Conservation (phyloP, 2,888 invertebrate species). For the Mythimna albipuncta region DNA sequence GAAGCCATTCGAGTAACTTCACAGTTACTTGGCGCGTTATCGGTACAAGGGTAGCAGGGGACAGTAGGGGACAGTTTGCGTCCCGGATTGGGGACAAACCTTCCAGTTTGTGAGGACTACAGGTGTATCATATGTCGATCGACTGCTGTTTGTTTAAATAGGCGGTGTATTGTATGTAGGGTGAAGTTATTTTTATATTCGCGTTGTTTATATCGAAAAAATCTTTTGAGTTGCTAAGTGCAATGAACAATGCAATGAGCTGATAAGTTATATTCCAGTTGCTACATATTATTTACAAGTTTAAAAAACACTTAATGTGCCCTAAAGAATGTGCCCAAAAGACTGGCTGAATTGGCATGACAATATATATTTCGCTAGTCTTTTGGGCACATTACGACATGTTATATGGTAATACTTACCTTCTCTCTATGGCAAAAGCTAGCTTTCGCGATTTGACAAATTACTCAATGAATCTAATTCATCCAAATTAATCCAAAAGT, state of each 20-base stretch:
- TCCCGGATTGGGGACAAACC: slow-evolving; percentile 65
- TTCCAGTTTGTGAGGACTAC: slow-evolving; percentile 37
- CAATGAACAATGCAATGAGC: neutral
- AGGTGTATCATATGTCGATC: slow-evolving; percentile 28
- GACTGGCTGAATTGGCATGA: too few relatives aligned
- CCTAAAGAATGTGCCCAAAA: too few relatives aligned
- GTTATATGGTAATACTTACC: too few relatives aligned
- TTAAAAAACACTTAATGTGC: too few relatives aligned
- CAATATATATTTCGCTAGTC: too few relatives aligned
- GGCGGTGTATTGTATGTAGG: neutral
- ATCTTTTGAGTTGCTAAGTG: neutral
- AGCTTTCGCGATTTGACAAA: too few relatives aligned
- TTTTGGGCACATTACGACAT: too few relatives aligned
- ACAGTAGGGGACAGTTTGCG: slow-evolving; percentile 46
- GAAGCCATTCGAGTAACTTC: slow-evolving; percentile 38
- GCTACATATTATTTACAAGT: too few relatives aligned
- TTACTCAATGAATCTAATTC: neutral
- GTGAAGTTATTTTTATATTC: neutral
- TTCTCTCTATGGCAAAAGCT: too few relatives aligned
- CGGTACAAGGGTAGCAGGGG: slow-evolving; percentile 19
- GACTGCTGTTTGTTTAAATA: slow-evolving; percentile 13
- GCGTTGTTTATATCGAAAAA: neutral
- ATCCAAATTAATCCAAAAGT: neutral
- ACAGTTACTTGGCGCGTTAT: slow-evolving; percentile 51
- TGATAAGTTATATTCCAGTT: too few relatives aligned